Evolutionary conservation across 2,797 vertebrate genomes (phyloP).

Genomic region (Paratrypauchen microcephalus): DNA sequence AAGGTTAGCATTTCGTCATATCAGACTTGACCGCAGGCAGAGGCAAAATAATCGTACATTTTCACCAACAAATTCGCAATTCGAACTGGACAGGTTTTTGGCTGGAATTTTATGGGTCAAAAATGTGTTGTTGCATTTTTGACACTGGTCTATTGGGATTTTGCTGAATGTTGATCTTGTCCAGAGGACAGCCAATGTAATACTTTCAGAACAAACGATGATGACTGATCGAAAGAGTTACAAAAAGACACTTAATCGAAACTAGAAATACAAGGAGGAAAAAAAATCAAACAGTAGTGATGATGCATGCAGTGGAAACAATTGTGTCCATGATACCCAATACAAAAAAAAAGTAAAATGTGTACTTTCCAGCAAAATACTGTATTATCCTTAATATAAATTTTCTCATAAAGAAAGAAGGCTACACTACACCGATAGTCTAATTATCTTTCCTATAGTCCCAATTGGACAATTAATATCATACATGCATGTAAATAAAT

Average conservation of each 20-base stretch:
- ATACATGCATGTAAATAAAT: too few species aligned
- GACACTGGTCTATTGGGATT: slow-evolving; percentile 23
- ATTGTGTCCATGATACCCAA: too few species aligned
- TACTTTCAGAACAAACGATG: background rate
- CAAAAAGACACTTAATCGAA: background rate
- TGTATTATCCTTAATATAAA: too few species aligned
- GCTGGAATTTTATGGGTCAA: slow-evolving; percentile 25
- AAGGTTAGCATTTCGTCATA: background rate
- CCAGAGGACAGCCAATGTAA: slow-evolving; percentile 31
- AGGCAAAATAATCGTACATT: slow-evolving; percentile 15
- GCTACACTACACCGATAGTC: too few species aligned
- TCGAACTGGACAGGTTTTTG: slow-evolving; percentile 18
- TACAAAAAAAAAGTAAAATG: too few species aligned
- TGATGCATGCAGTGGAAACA: too few species aligned
- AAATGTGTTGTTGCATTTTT: slow-evolving; percentile 22
- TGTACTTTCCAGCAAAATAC: too few species aligned
- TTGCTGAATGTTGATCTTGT: slow-evolving; percentile 30
- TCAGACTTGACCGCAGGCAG: slow-evolving; percentile 4
- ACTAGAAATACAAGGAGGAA: too few species aligned
- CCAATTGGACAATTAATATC: too few species aligned
- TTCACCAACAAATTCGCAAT: slow-evolving; percentile 18
- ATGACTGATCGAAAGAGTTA: background rate
- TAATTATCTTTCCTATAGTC: too few species aligned
- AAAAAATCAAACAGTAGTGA: too few species aligned
- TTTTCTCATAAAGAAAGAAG: too few species aligned